phyloP scores from a whole-genome alignment of 2,797 vertebrate genomes.

The Odontamblyopus lacepedii region DNA sequence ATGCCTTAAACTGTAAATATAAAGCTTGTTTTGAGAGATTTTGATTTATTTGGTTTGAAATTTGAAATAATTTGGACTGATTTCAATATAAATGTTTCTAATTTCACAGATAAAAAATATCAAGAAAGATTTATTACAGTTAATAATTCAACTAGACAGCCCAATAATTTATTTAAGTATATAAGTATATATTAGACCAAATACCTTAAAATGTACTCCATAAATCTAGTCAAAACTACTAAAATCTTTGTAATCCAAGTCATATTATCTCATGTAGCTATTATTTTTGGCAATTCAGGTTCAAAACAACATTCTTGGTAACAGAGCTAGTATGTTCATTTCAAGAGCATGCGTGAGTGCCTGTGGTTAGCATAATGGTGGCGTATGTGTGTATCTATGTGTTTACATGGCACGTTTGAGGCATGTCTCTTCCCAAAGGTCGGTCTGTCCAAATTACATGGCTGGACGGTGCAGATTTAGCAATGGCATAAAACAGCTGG shows the following conservation, averaged over 20 bases:
- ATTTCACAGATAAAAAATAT: no score
- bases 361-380: slow-evolving; percentile 40
- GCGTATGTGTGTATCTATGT: slow-evolving; percentile 31
- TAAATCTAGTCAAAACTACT: no score
- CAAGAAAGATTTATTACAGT: no score
- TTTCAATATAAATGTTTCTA: no score
- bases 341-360: slow-evolving; percentile 36
- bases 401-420: slow-evolving; percentile 38
- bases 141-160: no score
- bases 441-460: slow-evolving; percentile 56
- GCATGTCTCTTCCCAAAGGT: slow-evolving; percentile 24
- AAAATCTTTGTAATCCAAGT: no score
- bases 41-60: background rate
- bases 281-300: slow-evolving; percentile 43
- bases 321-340: slow-evolving; percentile 41
- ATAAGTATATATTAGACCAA: no score
- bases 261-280: no score
- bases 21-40: background rate
- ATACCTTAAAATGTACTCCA: no score
- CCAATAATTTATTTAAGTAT: no score
- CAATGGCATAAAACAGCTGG: slow-evolving; percentile 66
- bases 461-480: slow-evolving; percentile 59
- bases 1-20: background rate
- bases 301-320: slow-evolving; percentile 60
- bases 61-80: no score